Percentiles rank a stretch among this genome's conserved stretches.
phyloP scores from a whole-genome alignment of 1,140 invertebrate genomes.

The Kradibia gibbosae region DNA sequence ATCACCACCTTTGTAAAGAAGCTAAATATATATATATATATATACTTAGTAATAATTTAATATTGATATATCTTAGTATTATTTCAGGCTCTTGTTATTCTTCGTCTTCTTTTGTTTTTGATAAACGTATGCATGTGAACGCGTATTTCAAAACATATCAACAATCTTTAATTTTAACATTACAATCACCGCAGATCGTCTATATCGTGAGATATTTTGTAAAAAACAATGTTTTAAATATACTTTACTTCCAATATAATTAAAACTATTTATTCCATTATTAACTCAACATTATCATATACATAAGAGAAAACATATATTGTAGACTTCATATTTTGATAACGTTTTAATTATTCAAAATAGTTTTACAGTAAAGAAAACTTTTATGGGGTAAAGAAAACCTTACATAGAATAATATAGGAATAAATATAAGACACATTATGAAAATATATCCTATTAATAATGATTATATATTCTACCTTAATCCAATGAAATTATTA shows the following conservation, averaged over 20 bases:
- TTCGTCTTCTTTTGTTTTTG: too few species aligned
- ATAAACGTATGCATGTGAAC: too few species aligned
- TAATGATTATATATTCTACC: too few species aligned
- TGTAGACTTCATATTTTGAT: not conserved
- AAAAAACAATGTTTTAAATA: not conserved
- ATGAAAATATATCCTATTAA: not conserved
- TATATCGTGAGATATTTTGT: too few species aligned
- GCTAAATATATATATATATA: too few species aligned
- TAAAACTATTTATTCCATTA: not conserved
- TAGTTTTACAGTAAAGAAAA: not conserved
- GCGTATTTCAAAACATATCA: too few species aligned
- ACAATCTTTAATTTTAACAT: not conserved
- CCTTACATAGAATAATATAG: not conserved
- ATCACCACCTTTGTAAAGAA: too few species aligned
- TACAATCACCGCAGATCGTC: not conserved
- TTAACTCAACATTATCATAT: not conserved
- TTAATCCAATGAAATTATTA: not conserved
- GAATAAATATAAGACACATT: constrained; percentile 1
- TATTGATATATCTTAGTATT: too few species aligned
- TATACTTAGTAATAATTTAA: too few species aligned
- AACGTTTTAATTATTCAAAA: constrained; percentile 1
- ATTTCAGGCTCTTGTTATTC: too few species aligned
- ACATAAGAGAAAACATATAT: not conserved
- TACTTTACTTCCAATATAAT: not conserved
- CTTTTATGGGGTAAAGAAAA: not conserved